Evolutionary conservation across 2,888 invertebrate species (phyloP).

Genomic region (Volucella inanis): DNA sequence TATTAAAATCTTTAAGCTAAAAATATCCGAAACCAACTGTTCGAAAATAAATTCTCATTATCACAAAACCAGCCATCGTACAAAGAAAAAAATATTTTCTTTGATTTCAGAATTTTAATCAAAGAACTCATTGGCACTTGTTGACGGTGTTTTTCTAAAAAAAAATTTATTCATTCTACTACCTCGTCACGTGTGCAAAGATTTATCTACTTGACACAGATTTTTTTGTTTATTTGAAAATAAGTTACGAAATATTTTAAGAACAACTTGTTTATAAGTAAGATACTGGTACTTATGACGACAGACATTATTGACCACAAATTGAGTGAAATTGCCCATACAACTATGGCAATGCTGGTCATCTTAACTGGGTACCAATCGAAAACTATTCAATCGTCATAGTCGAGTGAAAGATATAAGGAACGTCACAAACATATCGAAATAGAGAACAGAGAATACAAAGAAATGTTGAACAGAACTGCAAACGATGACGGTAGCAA

Average conservation of each 20-base stretch:
- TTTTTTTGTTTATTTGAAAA: constrained; percentile 28
- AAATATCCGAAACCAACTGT: no score
- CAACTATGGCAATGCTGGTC: background rate
- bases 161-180: background rate
- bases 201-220: constrained; percentile 64
- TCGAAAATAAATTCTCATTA: no score
- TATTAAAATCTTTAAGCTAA: no score
- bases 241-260: constrained; percentile 17
- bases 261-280: background rate
- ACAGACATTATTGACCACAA: constrained; percentile 6
- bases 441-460: background rate
- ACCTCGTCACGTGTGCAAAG: constrained; percentile 44
- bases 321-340: background rate
- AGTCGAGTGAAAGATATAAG: background rate
- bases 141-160: constrained; percentile 12
- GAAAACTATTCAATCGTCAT: background rate
- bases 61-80: background rate
- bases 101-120: constrained; percentile 1
- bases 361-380: constrained; percentile 16
- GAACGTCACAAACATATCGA: constrained; percentile 42
- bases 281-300: constrained; percentile 24
- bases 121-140: constrained; percentile 35
- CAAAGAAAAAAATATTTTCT: background rate
- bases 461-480: background rate
- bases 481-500: constrained; percentile 33